Base-by-base conservation (phyloP, 2,888 invertebrate genomes). In the Protophormia terraenovae region DNA sequence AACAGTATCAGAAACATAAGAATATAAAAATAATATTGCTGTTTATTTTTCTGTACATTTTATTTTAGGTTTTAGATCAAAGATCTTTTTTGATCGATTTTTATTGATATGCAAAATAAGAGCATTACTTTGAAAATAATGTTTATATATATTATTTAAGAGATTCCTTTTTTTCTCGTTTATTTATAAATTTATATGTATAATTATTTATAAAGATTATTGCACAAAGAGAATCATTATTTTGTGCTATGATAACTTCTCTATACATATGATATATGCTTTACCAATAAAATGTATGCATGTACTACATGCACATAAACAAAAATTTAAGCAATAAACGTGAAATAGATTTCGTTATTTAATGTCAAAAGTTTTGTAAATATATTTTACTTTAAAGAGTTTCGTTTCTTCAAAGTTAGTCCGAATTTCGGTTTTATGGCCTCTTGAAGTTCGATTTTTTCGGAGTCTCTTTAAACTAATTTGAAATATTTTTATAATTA, bases 51-150 rank as follows among this genome's bases (percentile, higher is more conserved):
- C 24, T 71, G 38, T 64, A 64, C 27, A 3, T 3, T 67, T 29
- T 35, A 29, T 69, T 69, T 24, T 69, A 27, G n/a, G 35, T 50
- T 75, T 29, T 10, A 78, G 58, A 82, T 82, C 81, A 84, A 55
- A 85, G 85, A 82, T 85, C 55, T 71, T 45, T n/a, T 58, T 71
- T 78, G 85, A 86, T 81, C 86, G 82, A 86, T 84, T 80, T 75
- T 69, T 82, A 79, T 86, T 86, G 86, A 87, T 86, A 84, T 84
- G 79, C 86, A 78, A 85, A 85, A 78, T 79, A 82, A 79, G 66
- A 82, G 66, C 73, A 78, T 66, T 71, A 60, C 72, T 71, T 76
- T 75, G 22, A 24, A 62, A 45, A n/a, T 38, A 64, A 22, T 75
- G 41, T 71, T 76, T 80, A 50, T 72, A 53, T 19, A 50, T 45